Base-by-base conservation (phyloP, 2,113 vertebrate species). In the Callionymus lyra region DNA sequence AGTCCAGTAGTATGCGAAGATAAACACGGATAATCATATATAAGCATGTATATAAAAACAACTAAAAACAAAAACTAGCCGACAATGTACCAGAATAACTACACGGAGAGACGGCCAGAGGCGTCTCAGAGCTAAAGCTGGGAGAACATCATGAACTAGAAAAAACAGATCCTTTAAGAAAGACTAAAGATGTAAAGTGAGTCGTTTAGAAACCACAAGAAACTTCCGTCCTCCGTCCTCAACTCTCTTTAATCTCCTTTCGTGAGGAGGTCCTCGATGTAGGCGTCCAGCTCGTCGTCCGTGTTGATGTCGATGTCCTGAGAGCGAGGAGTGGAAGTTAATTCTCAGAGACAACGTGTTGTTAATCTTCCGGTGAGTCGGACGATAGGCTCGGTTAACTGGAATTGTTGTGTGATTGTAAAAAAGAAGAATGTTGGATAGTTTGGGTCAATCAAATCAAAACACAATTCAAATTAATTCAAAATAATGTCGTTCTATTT, bases 241-340 rank as follows among this genome's bases (percentile, higher is more conserved):
- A 44, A 6, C 46, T 47, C 10, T 50, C 13, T 19, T 71, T 59
- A 83, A 52, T 98, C 95, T 50, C 94, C 95, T 79, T 95, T 94
- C 27, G 92, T 93, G 53, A 97, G 93, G 63, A 98, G 81, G 70
- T 98, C 95, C 50, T 98, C 95, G 1, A 98, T 98, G 70, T 98
- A 98, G 3, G 95, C 93, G 46, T 98, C 95, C 66, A 98, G 83
- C 59, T 98, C 95, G 31, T 98, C 95, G 41, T 98, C 94, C 37
- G 92, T 95, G 75, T 93, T 98, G 74, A 98, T 95, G 76, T 98
- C 95, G 56, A 98, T 95, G 69, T 98, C 95, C 95, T 97, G 47
- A 48, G 85, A 63, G 38, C 50, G 4, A 16, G 18, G 13, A 80
- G 41, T 35, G 38, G 9, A 3, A 6, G 31, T 38, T 19, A 38